A percentile compares a stretch with the other conserved stretches of the same genome.
phyloP scores from a whole-genome alignment of 2,113 vertebrate genomes.

The Zapus hudsonius region DNA sequence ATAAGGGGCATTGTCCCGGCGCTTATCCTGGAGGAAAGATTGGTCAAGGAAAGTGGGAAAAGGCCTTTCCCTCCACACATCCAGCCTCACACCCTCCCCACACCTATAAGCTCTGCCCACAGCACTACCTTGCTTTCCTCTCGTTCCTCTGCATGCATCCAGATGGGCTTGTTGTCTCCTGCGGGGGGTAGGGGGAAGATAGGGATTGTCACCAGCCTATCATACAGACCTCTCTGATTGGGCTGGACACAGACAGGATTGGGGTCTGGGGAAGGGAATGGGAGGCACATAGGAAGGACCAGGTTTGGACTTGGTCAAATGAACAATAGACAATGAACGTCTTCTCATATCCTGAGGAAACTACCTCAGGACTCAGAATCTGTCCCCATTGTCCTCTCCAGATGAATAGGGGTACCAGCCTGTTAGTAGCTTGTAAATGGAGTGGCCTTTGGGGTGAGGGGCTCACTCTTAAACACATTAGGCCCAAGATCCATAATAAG shows the following conservation, averaged over 20 bases:
- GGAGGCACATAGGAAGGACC: neutral
- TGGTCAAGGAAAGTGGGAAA: neutral
- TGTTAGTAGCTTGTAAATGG: neutral
- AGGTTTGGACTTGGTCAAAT: neutral
- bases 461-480: neutral
- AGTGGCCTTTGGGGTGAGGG: no score
- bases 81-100: neutral
- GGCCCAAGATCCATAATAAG: neutral
- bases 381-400: neutral
- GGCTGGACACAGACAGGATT: neutral
- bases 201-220: neutral
- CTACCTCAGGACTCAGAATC: no score
- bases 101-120: neutral
- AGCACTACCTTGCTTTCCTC: conserved; percentile 91
- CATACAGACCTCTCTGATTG: neutral
- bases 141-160: conserved; percentile 95
- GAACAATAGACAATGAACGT: conserved; percentile 7
- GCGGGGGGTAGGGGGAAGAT: no score
- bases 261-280: neutral
- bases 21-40: conserved; percentile 84
- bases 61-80: neutral
- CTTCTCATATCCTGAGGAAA: neutral
- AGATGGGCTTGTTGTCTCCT: conserved; percentile 96
- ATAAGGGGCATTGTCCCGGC: conserved; percentile 86
- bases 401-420: neutral